These are phyloP conservation scores for Odontocerum albicorne DNA, from an alignment of 2,888 invertebrate species.

Conservation along the genomic window DNA sequence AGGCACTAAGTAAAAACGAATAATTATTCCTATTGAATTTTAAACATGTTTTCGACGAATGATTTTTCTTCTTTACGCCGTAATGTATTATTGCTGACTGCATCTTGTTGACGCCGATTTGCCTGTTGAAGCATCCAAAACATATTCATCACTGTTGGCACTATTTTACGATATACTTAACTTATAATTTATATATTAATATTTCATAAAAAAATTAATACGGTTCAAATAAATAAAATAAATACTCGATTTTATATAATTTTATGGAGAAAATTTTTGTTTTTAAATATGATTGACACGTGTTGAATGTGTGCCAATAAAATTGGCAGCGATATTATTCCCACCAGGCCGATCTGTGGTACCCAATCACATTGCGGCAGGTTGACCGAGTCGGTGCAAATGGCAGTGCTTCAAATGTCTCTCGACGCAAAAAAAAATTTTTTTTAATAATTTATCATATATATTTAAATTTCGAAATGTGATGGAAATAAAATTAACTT, in stretches of 20 bases:
- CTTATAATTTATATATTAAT: no score
- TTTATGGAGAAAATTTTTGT: no score
- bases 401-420: neutral
- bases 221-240: no score
- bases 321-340: constrained; percentile 5
- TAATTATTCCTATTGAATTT: neutral
- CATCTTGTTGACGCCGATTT: neutral
- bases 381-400: constrained; percentile 1
- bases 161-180: no score
- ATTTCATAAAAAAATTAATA: no score
- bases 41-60: neutral
- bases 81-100: neutral
- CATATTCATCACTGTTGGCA: constrained; percentile 5
- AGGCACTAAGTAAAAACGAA: neutral
- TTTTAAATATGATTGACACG: no score
- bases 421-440: no score
- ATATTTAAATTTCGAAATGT: no score
- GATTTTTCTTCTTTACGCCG: neutral
- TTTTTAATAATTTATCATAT: no score
- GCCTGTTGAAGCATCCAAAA: neutral
- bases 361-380: constrained; percentile 17
- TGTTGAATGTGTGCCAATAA: constrained; percentile 15
- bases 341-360: constrained; percentile 11
- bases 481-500: no score
- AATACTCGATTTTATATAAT: no score